Base-by-base conservation (phyloP, 1,140 invertebrate genomes). In the Prorops nasuta region DNA sequence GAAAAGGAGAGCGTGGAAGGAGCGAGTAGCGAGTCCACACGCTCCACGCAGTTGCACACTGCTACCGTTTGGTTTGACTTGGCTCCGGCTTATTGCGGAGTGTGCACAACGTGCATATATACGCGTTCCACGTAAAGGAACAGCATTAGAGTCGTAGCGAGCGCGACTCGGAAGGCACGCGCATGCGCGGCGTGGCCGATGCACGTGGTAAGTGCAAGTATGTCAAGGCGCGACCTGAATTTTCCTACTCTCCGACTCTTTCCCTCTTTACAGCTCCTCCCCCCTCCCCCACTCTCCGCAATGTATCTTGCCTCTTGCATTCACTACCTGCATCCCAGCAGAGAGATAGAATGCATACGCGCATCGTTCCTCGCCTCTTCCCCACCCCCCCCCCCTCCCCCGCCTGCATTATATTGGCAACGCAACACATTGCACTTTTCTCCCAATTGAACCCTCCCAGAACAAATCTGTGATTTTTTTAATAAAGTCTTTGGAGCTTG, bases 171-270 rank as follows among this genome's bases (percentile, higher is more conserved):
- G n/a, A 52, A 59, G 54, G 54, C 56, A 50, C 51, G 60, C 70
- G 72, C 68, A 69, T 71, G 71, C 67, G 69, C 65, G 47, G 59
- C 47, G 53, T 51, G 59, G 49, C 58, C 61, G 67, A 73, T 76
- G 73, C 73, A 76, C 74, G 74, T 76, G 74, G 72, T 76, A 70
- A 74, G 71, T 71, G 69, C 71, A 77, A 76, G 74, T 76, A 66
- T 77, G 75, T 77, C 75, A 77, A 77, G 75, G 75, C 75, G 72
- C 74, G 75, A 77, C 75, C 75, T 77, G 75, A 76, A 77, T 77
- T 76, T 77, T 76, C 75, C 72, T 75, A 71, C 69, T 74, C 72
- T 70, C 57, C 60, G 43, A 39, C 44, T 37, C 14, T 35, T 10
- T 49, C 37, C 41, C 41, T 44, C 19, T 54, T 41, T 28, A 44